Percentiles rank a stretch among this genome's conserved stretches.
phyloP scores from a whole-genome alignment of 2,888 invertebrate species.

The Acleris literana region DNA sequence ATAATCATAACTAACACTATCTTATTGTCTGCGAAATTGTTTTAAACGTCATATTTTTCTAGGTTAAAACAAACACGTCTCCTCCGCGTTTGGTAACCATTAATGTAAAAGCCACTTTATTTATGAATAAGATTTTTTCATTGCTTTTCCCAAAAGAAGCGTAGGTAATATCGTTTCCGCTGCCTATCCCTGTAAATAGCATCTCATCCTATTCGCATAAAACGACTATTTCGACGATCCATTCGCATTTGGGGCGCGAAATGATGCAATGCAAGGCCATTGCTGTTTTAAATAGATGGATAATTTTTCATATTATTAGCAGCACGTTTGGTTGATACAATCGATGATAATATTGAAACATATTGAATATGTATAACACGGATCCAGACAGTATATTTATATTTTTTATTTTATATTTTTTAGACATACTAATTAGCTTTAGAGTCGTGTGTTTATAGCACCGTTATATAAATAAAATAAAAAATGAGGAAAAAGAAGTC shows the following conservation, averaged over 20 bases:
- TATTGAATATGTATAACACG: no score
- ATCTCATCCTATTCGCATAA: conserved; percentile 44
- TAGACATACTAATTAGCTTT: no score
- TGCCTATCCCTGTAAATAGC: conserved; percentile 35
- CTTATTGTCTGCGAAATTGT: no score
- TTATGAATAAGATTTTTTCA: conserved; percentile 22
- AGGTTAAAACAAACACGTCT: conserved; percentile 1
- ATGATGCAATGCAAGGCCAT: conserved; percentile 39
- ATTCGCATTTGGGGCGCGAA: conserved; percentile 41
- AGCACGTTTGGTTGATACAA: not conserved
- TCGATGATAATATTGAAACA: no score
- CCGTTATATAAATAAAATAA: no score
- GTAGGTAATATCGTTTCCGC: conserved; percentile 26
- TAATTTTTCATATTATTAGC: conserved; percentile 16
- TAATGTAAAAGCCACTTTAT: conserved; percentile 14
- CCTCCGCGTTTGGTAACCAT: conserved; percentile 4
- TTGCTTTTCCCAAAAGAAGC: conserved; percentile 8
- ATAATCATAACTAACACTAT: no score
- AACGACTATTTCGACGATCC: conserved; percentile 45
- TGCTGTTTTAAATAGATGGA: conserved; percentile 11
- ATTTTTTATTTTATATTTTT: no score
- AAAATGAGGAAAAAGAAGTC: no score
- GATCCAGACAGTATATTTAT: no score
- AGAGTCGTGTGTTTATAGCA: no score
- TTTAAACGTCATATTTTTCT: no score